phyloP scores from a whole-genome alignment of 2,797 vertebrate species.

The Diplodus sargus region DNA sequence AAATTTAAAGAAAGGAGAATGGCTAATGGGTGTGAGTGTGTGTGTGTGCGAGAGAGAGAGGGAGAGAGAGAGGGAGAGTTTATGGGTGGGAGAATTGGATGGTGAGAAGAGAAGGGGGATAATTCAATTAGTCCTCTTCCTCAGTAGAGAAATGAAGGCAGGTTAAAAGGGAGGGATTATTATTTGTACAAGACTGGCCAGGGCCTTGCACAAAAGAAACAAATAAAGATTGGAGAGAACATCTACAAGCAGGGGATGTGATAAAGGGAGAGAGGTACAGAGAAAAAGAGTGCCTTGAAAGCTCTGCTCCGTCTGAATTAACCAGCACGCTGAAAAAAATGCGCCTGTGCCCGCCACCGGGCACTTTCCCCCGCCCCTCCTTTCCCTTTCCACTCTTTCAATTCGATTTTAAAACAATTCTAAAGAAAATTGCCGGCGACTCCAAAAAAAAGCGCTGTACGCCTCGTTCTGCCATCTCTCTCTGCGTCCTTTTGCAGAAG shows the following conservation, averaged over 20 bases:
- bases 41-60: slow-evolving; percentile 38
- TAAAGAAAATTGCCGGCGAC: slow-evolving; percentile 74
- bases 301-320: slow-evolving; percentile 79
- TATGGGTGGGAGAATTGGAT: slow-evolving; percentile 81
- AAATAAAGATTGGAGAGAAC: slow-evolving; percentile 93
- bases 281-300: slow-evolving; percentile 78
- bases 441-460: slow-evolving; percentile 57
- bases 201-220: slow-evolving; percentile 89
- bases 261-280: slow-evolving; percentile 72
- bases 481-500: slow-evolving; percentile 43
- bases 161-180: slow-evolving; percentile 94
- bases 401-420: slow-evolving; percentile 84
- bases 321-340: slow-evolving; percentile 73
- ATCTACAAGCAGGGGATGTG: slow-evolving; percentile 81
- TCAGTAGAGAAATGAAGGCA: slow-evolving; percentile 86
- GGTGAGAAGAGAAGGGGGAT: slow-evolving; percentile 88
- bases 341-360: slow-evolving; percentile 63
- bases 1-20: slow-evolving; percentile 95
- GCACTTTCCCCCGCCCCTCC: slow-evolving; percentile 37
- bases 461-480: slow-evolving; percentile 49
- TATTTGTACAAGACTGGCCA: slow-evolving; percentile 92
- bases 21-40: slow-evolving; percentile 75
- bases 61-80: slow-evolving; percentile 71
- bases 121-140: slow-evolving; percentile 97
- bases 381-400: slow-evolving; percentile 71